Percentiles rank a stretch among this genome's conserved stretches.
Evolutionary conservation across 2,888 invertebrate species (phyloP).

Genomic region (Tipula confusa): DNA sequence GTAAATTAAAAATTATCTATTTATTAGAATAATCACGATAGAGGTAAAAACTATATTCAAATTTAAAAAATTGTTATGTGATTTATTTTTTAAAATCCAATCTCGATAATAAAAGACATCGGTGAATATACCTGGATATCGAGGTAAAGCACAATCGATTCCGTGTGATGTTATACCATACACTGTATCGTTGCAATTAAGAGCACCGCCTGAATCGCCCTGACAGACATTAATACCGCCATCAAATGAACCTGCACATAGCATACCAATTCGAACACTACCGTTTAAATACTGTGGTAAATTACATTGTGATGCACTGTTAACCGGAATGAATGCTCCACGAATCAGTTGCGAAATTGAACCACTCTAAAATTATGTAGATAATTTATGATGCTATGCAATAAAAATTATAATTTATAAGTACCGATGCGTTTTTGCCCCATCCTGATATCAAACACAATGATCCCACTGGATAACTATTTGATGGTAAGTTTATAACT

Average conservation of each 20-base stretch:
- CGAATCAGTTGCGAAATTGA: not conserved
- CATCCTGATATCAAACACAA: constrained; percentile 31
- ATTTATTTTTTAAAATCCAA: not conserved
- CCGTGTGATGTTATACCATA: constrained; percentile 29
- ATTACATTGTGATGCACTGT: constrained; percentile 29
- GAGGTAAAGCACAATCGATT: not conserved
- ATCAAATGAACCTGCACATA: constrained; percentile 32
- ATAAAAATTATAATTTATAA: not conserved
- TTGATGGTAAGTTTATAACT: not conserved
- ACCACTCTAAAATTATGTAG: not conserved
- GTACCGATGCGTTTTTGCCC: constrained; percentile 28
- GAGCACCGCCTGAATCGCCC: constrained; percentile 31
- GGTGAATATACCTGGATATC: not conserved
- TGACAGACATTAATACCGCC: constrained; percentile 32
- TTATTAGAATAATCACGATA: not conserved
- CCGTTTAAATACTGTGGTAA: not conserved
- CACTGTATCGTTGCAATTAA: not conserved
- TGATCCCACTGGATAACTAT: not conserved
- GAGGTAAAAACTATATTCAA: not conserved
- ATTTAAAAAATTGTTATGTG: not conserved
- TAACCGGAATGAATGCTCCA: constrained; percentile 20
- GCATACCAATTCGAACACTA: constrained; percentile 26
- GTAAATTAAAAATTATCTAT: too few species aligned
- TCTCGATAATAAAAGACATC: not conserved
- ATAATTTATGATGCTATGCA: not conserved